Base-by-base conservation (phyloP, 2,113 vertebrate species). In the Genyomyrus donnyi region DNA sequence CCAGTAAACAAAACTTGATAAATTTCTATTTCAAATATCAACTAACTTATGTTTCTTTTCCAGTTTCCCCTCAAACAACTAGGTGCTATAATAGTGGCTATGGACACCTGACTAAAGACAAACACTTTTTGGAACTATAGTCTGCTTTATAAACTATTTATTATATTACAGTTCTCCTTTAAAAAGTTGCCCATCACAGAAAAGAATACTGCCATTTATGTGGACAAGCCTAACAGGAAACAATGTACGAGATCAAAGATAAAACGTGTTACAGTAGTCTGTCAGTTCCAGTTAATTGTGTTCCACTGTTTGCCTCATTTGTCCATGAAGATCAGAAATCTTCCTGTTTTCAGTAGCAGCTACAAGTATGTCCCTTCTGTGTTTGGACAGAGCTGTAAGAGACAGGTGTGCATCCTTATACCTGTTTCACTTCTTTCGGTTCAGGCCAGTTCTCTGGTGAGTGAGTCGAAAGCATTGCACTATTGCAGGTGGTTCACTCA, bases 401-500 rank as follows among this genome's bases (percentile, higher is more conserved):
- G 7, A 19, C 3, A 48, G 35, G 42, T 42, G 77, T 7, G 3
- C 45, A 85, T n/a, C 8, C 9, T 21, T 39, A 19, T 53, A 98
- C 98, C 97, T 96, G 95, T 93, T 96, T 96, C 92, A 95, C 95
- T 93, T 97, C 96, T 94, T 96, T 96, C 19, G 95, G 91, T 77
- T 97, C 96, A 3, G 93, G 93, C 87, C 92, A 92, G 85, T 91
- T 93, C 8, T 97, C 97, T 74, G 94, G 88, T 0, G 91, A 89
- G 90, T 97, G 96, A 87, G 96, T 96, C 77, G 97, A 96, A 91
- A 98, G 95, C 98, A 98, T 98, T 92, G 96, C 96, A 93, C 90
- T 94, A 94, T 91, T 92, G 89, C 50, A 74, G 10, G 88, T 31
- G 0, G 0, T 3, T 93, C 89, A 95, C 80, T 95, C 93, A 94